Percentiles rank a stretch among this genome's conserved stretches.
phyloP scores from a whole-genome alignment of 2,113 vertebrate species.

The Cyprinodon tularosa region DNA sequence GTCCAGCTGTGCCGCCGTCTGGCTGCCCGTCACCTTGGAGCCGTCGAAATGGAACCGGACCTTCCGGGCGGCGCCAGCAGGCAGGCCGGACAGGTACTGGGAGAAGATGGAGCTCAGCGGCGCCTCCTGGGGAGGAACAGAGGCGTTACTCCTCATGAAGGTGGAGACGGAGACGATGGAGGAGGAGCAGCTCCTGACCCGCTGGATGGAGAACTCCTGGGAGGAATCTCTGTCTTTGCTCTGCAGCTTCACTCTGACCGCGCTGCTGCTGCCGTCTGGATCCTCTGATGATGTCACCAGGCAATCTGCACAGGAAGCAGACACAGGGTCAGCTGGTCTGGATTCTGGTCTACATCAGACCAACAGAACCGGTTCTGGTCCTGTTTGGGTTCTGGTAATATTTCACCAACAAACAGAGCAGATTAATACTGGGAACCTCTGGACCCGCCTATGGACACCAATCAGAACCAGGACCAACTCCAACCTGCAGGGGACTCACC shows the following conservation, averaged over 20 bases:
- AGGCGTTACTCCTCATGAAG: neutral
- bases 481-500: constrained; percentile 58
- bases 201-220: constrained; percentile 73
- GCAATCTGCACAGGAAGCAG: constrained; percentile 66
- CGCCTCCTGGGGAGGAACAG: constrained; percentile 59
- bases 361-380: too few relatives aligned
- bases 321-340: neutral
- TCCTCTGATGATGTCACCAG: constrained; percentile 69
- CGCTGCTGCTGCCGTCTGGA: neutral
- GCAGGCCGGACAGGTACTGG: constrained; percentile 63
- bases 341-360: neutral
- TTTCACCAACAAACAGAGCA: too few relatives aligned
- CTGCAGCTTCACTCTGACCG: constrained; percentile 75
- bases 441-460: too few relatives aligned
- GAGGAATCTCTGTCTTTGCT: constrained; percentile 70
- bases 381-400: too few relatives aligned
- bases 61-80: neutral
- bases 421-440: too few relatives aligned
- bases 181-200: constrained; percentile 37
- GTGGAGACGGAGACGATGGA: neutral
- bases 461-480: too few relatives aligned
- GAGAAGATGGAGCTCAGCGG: constrained; percentile 73
- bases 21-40: constrained; percentile 53
- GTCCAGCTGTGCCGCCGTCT: constrained; percentile 79
- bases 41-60: constrained; percentile 78